phyloP scores from a whole-genome alignment of 2,888 invertebrate species.

The Calliphora vomitoria region DNA sequence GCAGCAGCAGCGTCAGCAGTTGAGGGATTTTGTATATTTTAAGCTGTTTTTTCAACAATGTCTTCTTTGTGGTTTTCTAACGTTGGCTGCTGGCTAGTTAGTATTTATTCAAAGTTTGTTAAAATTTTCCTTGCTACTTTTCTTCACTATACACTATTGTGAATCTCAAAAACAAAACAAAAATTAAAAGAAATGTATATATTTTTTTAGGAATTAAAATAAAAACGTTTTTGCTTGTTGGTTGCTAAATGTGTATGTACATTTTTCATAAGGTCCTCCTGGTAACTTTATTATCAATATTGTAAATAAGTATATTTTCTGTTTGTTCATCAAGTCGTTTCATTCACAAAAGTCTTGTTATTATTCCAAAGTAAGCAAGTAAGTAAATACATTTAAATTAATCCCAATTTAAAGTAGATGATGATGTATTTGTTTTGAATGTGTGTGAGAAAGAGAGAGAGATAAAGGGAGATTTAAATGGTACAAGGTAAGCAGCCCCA shows the following conservation, averaged over 20 bases:
- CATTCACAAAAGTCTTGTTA: background rate
- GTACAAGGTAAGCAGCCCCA: conserved; percentile 49
- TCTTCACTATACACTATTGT: conserved; percentile 2
- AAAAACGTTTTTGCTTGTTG: background rate
- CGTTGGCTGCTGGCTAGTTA: background rate
- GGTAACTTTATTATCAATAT: background rate
- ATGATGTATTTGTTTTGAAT: background rate
- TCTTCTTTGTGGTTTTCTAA: background rate
- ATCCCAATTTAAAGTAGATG: conserved; percentile 29
- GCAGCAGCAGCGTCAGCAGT: background rate
- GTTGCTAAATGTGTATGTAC: conserved; percentile 6
- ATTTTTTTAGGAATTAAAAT: background rate
- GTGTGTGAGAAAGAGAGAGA: background rate
- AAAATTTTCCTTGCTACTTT: background rate
- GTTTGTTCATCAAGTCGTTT: background rate
- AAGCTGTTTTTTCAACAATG: background rate
- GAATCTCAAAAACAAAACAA: background rate
- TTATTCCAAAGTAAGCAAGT: background rate
- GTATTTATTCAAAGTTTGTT: background rate
- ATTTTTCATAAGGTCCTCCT: background rate
- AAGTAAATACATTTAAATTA: conserved; percentile 28
- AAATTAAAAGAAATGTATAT: too few species aligned
- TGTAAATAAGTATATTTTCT: conserved; percentile 1
- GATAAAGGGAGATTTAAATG: conserved; percentile 27
- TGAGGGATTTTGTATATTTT: background rate